A percentile compares a stretch with the other conserved stretches of the same genome.
Evolutionary conservation across 1,140 invertebrate species (phyloP).

Genomic region (Nebria ingens): DNA sequence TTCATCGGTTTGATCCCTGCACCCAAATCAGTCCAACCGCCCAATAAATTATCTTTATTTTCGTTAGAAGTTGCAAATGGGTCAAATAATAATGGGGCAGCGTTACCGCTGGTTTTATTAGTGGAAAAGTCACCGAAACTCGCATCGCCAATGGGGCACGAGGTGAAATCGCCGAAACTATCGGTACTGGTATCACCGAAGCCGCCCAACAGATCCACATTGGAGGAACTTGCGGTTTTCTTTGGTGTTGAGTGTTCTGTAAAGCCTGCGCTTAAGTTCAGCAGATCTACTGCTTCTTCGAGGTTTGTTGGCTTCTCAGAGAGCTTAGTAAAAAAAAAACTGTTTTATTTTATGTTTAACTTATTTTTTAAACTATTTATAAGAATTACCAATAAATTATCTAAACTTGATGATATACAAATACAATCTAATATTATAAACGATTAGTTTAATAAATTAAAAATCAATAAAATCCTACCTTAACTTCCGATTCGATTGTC

Average conservation of each 20-base stretch:
- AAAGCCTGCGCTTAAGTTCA: slow-evolving; percentile 37
- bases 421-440: too few relatives aligned
- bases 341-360: not conserved
- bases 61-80: slow-evolving; percentile 28
- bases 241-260: slow-evolving; percentile 15
- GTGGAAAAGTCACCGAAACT: not conserved
- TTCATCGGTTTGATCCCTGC: not conserved
- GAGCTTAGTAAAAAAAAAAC: not conserved
- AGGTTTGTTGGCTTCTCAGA: slow-evolving; percentile 9
- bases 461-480: not conserved
- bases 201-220: slow-evolving; percentile 53
- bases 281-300: slow-evolving; percentile 36
- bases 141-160: slow-evolving; percentile 9
- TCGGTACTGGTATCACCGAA: slow-evolving; percentile 30
- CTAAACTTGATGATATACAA: too few relatives aligned
- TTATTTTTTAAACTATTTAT: slow-evolving; percentile 11
- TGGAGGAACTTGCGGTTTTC: slow-evolving; percentile 31
- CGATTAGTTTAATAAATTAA: too few relatives aligned
- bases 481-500: not conserved
- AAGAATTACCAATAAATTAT: too few relatives aligned
- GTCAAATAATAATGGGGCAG: slow-evolving; percentile 25
- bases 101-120: not conserved
- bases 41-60: slow-evolving; percentile 21
- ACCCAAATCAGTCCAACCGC: slow-evolving; percentile 22
- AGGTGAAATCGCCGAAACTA: slow-evolving; percentile 20